These are phyloP conservation scores for Pachyrhynchus sulphureomaculatus DNA, from an alignment of 1,140 invertebrate genomes.

Conservation along the genomic window DNA sequence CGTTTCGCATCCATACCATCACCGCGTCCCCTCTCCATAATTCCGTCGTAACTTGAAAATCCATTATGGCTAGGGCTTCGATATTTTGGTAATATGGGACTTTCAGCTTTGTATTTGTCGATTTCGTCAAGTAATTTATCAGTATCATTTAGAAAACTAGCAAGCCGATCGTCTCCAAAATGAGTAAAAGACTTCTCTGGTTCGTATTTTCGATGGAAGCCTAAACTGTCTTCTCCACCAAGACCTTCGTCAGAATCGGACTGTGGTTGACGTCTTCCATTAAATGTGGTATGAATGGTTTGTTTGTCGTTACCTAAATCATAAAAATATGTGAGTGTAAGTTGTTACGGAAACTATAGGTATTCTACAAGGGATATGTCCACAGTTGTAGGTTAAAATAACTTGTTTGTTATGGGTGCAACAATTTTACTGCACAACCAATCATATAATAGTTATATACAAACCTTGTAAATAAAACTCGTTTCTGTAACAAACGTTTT, in stretches of 20 bases:
- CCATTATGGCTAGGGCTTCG: conserved; percentile 37
- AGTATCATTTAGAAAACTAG: conserved; percentile 20
- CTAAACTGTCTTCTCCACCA: conserved; percentile 62
- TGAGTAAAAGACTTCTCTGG: conserved; percentile 36
- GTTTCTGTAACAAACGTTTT: too few species aligned
- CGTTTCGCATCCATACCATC: conserved; percentile 66
- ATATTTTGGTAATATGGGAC: conserved; percentile 46
- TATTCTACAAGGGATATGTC: too few species aligned
- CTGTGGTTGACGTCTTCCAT: conserved; percentile 53
- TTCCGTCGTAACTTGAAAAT: conserved; percentile 48
- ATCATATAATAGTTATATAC: too few species aligned
- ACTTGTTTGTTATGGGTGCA: too few species aligned
- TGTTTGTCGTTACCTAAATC: conserved; percentile 50
- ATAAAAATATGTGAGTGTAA: not conserved
- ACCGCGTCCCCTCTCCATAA: conserved; percentile 56
- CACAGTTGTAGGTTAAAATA: too few species aligned
- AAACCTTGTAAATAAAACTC: too few species aligned
- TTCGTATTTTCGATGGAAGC: conserved; percentile 30
- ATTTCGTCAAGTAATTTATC: conserved; percentile 32
- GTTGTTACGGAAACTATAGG: too few species aligned
- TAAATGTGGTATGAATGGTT: conserved; percentile 57
- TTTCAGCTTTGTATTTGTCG: conserved; percentile 42
- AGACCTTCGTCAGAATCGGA: conserved; percentile 77
- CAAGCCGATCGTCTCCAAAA: conserved; percentile 38
- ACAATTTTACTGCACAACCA: too few species aligned